Evolutionary conservation across 1,140 invertebrate species (phyloP).

Genomic region (Rhizoglyphus robini): DNA sequence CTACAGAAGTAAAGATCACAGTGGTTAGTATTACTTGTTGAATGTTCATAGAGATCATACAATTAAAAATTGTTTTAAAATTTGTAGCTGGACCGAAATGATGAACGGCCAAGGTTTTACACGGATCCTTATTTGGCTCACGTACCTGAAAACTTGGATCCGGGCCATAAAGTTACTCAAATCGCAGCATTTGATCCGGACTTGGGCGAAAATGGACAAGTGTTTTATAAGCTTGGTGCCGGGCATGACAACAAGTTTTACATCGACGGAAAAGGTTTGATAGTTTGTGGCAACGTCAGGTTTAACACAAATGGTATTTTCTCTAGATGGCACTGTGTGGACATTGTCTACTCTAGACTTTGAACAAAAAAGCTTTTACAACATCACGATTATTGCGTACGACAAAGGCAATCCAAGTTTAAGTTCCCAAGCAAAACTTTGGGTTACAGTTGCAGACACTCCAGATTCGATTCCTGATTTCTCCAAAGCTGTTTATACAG

Average conservation of each 20-base stretch:
- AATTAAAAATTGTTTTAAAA: not conserved
- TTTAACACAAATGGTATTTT: not conserved
- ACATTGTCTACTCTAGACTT: conserved; percentile 58
- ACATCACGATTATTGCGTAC: conserved; percentile 62
- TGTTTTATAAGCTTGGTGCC: conserved; percentile 31
- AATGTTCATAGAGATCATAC: not conserved
- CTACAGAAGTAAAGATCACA: conserved; percentile 60
- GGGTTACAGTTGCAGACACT: conserved; percentile 31
- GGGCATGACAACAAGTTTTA: conserved; percentile 31
- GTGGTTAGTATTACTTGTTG: conserved; percentile 33
- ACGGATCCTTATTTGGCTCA: conserved; percentile 33
- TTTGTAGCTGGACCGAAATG: conserved; percentile 36
- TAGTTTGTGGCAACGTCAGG: not conserved
- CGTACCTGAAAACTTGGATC: conserved; percentile 35
- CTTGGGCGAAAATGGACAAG: conserved; percentile 30
- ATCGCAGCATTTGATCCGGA: conserved; percentile 31
- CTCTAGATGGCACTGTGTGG: conserved; percentile 53
- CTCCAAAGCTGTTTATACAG: conserved; percentile 30
- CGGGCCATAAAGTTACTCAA: conserved; percentile 31
- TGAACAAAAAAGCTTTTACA: conserved; percentile 48
- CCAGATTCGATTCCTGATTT: conserved; percentile 31
- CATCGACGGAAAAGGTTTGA: conserved; percentile 29
- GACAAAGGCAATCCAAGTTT: conserved; percentile 65
- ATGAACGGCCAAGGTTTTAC: conserved; percentile 36
- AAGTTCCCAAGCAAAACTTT: conserved; percentile 56